Evolutionary conservation across 2,797 vertebrate species (phyloP), one percentile per base, ranked within the genome.

Genomic region (Astyanax mexicanus): DNA sequence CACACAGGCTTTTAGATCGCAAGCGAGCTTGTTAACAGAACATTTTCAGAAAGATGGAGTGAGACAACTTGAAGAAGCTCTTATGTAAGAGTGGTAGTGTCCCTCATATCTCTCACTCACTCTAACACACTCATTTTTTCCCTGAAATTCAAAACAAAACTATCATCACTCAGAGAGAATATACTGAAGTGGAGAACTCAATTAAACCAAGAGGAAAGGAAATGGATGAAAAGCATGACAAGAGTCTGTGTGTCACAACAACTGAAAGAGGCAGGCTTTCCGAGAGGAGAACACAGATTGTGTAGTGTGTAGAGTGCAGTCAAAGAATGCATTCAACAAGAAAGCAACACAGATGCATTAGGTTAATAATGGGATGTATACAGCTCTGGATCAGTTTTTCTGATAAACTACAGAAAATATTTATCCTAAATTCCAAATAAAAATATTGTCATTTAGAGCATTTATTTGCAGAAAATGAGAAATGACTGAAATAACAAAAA

Each of bases 1-100:
- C n/a, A 47, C 45, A 19, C 32, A 73, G 58, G 47, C 9, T 6
- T 60, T 21, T 19, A 42, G 23, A 74, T 44, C 27, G 19, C 17
- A 54, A 67, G 58, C 64, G 54, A 79, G 69, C 75, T 75, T 69
- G 82, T 77, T 80, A 81, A 81, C 70, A 72, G 70, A 29, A 52
- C 13, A 47, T 49, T 52, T 60, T 66, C 32, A 71, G 54, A 52
- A 71, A 57, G 70, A 77, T 47, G 42, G 69, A 62, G 52, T 55
- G 64, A 69, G 61, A 74, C 52, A n/a, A 77, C 65, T 69, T 77
- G 72, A 49, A 69, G 71, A 65, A 21, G 23, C 76, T 78, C 19
- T 54, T 57, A 57, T 49, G 60, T 27, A 77, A 58, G 35, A 35
- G 19, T 55, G 67, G 76, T 51, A 5, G 27, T 69, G 51, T 54